A percentile compares a stretch with the other conserved stretches of the same genome.
These are phyloP conservation scores for Carcharodon carcharias DNA, from an alignment of 2,797 vertebrate species.

Conservation along the genomic window DNA sequence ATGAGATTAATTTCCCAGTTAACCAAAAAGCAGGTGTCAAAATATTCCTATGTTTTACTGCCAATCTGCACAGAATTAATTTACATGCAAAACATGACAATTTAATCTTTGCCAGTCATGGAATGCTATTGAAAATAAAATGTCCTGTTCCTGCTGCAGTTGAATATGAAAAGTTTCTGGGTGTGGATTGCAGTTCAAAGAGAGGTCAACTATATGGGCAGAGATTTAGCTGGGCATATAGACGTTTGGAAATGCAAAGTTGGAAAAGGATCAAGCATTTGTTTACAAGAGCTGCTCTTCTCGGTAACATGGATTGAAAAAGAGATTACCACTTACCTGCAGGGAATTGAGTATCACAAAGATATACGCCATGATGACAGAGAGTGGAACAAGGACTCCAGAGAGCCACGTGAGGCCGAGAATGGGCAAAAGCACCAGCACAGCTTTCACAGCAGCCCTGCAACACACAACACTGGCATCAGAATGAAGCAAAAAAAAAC, in stretches of 20 bases:
- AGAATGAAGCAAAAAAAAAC: not conserved
- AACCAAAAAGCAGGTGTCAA: constrained; percentile 26
- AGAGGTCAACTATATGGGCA: not conserved
- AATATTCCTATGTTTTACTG: constrained; percentile 7
- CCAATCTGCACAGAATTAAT: not conserved
- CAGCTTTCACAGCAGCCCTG: constrained; percentile 68
- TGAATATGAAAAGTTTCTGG: not conserved
- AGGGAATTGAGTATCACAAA: constrained; percentile 70
- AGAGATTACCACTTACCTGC: constrained; percentile 54
- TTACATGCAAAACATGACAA: constrained; percentile 9
- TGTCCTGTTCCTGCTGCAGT: not conserved
- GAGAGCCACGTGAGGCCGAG: constrained; percentile 70
- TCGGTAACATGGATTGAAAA: not conserved
- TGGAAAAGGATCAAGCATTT: not conserved
- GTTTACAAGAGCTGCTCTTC: not conserved
- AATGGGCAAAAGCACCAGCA: constrained; percentile 67
- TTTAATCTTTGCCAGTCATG: constrained; percentile 15
- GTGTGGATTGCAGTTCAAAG: not conserved
- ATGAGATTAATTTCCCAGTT: not conserved
- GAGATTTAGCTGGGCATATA: not conserved
- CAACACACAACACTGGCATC: constrained; percentile 37
- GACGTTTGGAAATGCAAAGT: not conserved
- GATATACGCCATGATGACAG: constrained; percentile 65
- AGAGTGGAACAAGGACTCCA: constrained; percentile 67
- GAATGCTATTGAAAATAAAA: constrained; percentile 12